Evolutionary conservation across 1,140 invertebrate genomes (phyloP).

Genomic region (Bombus pascuorum): DNA sequence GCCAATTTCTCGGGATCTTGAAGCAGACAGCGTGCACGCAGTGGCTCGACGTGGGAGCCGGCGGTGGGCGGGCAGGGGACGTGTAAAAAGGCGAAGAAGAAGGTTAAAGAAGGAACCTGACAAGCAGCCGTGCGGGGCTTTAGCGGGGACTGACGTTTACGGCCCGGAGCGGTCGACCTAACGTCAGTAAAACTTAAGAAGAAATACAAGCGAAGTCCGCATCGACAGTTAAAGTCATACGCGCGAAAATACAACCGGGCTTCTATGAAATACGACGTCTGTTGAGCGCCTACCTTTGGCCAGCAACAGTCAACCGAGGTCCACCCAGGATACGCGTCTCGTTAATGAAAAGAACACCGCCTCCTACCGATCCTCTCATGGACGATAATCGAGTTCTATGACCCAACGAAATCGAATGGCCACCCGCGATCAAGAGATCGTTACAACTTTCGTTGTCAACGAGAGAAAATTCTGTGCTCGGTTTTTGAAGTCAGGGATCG

Average conservation of each 20-base stretch:
- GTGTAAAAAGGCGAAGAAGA: slow-evolving; percentile 26
- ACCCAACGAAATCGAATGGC: not conserved
- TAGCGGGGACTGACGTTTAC: slow-evolving; percentile 74
- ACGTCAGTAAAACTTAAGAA: slow-evolving; percentile 78
- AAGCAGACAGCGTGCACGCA: not conserved
- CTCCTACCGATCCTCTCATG: slow-evolving; percentile 31
- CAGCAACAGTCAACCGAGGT: slow-evolving; percentile 42
- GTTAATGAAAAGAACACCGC: slow-evolving; percentile 68
- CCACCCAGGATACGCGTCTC: slow-evolving; percentile 58
- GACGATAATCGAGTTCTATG: slow-evolving; percentile 52
- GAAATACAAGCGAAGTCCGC: slow-evolving; percentile 76
- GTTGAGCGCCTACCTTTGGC: slow-evolving; percentile 49
- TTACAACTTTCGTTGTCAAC: not conserved
- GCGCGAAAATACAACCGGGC: slow-evolving; percentile 76
- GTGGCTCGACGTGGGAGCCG: not conserved
- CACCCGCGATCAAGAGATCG: slow-evolving; percentile 7
- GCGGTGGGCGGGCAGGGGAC: not conserved
- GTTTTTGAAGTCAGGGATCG: not conserved
- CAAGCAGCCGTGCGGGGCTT: slow-evolving; percentile 52
- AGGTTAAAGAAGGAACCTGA: slow-evolving; percentile 57
- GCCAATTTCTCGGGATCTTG: slow-evolving; percentile 1
- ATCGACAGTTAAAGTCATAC: slow-evolving; percentile 80
- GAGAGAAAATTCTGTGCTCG: not conserved
- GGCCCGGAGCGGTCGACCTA: slow-evolving; percentile 71
- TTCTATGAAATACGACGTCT: slow-evolving; percentile 76